Base-by-base conservation (phyloP, 2,113 vertebrate species). In the Percina caprodes region DNA sequence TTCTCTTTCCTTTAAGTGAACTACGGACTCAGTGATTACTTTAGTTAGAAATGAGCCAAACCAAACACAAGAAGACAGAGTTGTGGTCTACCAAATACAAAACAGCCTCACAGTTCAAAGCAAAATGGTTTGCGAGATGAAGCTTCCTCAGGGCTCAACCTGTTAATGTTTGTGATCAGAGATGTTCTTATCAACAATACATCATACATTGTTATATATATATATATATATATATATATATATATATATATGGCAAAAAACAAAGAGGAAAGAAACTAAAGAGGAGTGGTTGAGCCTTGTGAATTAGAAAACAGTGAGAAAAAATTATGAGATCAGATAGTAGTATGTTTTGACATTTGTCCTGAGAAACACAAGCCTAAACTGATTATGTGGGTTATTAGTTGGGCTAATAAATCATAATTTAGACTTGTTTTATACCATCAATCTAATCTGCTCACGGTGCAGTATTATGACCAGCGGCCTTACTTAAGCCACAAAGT, bases 271-370 rank as follows among this genome's bases (percentile, higher is more conserved):
- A 19, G 14, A 81, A 79, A 39, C 39, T 19, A 21, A 49, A 15
- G 39, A 76, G 71, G 76, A 74, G 78, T 84, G 65, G 42, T 49
- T 84, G 51, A 79, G 54, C 61, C 68, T 58, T 63, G 79, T 78
- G 73, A 79, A 85, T 84, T 69, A 75, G n/a, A 82, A 79, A 76
- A 58, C 26, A 63, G 71, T 63, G n/a, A 77, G 42, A 83, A 69
- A 83, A 74, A 82, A 86, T 79, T 63, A 82, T 85, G 85, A 91
- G 85, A 84, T 90, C 86, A 91, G 82, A 87, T 86, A 76, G 65
- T 76, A 49, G 78, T 51, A 55, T 56, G 81, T 77, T 89, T 71
- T 80, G 49, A 84, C 69, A 82, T 80, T 73, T 69, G 11, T 54
- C 78, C 78, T 33, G 26, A 70, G 82, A 69, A 71, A 88, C 67